Evolutionary conservation across 2,797 vertebrate genomes (phyloP), one percentile per base, ranked within the genome.

Genomic region (Lagorchestes hirsutus): DNA sequence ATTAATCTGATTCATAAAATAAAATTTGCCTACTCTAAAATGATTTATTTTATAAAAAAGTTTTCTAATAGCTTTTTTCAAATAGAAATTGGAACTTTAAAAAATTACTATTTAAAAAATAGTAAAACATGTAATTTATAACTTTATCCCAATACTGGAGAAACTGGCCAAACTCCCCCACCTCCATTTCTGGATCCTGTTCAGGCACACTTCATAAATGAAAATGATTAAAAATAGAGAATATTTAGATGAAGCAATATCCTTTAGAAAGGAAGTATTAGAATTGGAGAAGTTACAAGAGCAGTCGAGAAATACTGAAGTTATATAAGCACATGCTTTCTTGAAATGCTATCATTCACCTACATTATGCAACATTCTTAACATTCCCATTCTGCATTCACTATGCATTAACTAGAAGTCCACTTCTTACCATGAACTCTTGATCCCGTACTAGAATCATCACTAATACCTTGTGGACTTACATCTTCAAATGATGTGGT

Each of bases 401-500:
- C 91, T 95, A 94, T 55, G 95, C 13, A 93, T 5, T 92, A 87
- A 96, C 96, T 93, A 93, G 97, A 97, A 97, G 90, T 95, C 96
- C 90, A 92, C 94, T 93, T 97, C 98, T 99, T 99, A 99, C 99
- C 99, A 98, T 99, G 99, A 98, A 98, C 98, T 98, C 99, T 99
- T n/a, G 98, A 98, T 98, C 98, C 98, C 95, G 98, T 98, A 98
- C 99, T 99, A 95, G 99, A 99, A 97, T 99, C 99, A 95, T 99
- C 99, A 97, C 98, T 98, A 99, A 99, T 98, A 98, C 98, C 97
- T 98, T 99, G 94, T 92, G 99, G 99, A 96, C 99, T 99, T 95
- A 99, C 98, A 96, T 99, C 99, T 98, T 99, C 99, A 96, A 99
- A 99, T 94, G 99, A 99, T 90, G 98, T 98, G 28, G 99, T 98